Evolutionary conservation across 2,888 invertebrate species (phyloP), one percentile per base, ranked within the genome.

Genomic region (Schrankia costaestrigalis): DNA sequence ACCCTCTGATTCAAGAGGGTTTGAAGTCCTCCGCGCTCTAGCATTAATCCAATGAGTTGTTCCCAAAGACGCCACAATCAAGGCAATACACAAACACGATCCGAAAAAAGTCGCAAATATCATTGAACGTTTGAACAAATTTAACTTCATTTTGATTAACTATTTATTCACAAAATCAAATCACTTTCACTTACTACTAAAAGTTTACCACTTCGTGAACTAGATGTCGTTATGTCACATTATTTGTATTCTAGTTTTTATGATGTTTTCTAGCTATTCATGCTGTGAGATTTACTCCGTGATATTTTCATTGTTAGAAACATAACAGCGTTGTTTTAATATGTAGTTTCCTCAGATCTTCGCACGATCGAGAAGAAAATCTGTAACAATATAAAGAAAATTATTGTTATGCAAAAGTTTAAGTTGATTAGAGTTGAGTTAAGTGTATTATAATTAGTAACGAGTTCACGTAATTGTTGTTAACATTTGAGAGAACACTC

Each of bases 31-130:
- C 52, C 90, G 89, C 2, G 95, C 95, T 28, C 89, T 89, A 1
- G 95, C 94, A 47, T 92, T 92, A 21, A 94, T 90, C 96, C 96
- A 96, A 62, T 93, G 92, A 53, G 94, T 93, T 3, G 96, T 96
- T 1, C 94, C 94, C 46, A 96, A 80, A n/a, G 95, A 93, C 21
- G 94, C 94, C 8, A 94, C 93, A 4, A 95, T 89, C 49, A 96
- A 79, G 15, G 93, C 94, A 43, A 95, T 92, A 49, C 93, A 93
- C 46, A 94, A 78, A 69, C 94, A 91, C 40, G 94, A 92, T 10
- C 94, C 91, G 60, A 95, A 92, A 75, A 95, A 95, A 21, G 95
- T 95, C 64, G 93, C 91, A 63, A 94, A 94, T 48, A 95, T 93
- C 89, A 95, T 92, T 32, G 93, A 93, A 60, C 94, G 89, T 61